Base-by-base conservation (phyloP, 2,888 invertebrate genomes). In the Scaptomyza caliginosa region DNA sequence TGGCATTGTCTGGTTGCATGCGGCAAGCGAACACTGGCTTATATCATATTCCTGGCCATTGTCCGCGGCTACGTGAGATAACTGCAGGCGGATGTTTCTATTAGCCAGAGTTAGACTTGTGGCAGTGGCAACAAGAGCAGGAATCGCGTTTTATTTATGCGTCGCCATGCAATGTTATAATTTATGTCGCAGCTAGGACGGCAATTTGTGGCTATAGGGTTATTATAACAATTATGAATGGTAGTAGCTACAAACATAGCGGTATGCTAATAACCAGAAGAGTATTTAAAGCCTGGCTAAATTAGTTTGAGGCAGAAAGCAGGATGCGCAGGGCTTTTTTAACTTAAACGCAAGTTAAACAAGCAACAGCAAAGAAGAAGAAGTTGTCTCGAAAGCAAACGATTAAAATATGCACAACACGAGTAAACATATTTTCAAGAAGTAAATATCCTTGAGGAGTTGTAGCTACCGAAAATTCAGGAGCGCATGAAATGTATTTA, bases 351-450 rank as follows among this genome's bases (percentile, higher is more conserved):
- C 55, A 84, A 77, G 65, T 81, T 78, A 81, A 84, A 81, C 81
- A 79, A 67, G 73, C 59, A 48, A 30, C 49, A 46, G 13, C 54
- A 57, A 51, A 26, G 4, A 19, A 17, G 7, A 26, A 7, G 80
- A 69, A 65, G 64, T 72, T 72, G 77, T 75, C 80, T 34, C 34
- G 16, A 88, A 87, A 89, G 85, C 77, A 89, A 89, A 88, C 89
- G 90, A 89, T 89, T 89, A 89, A 89, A 89, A 89, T 89, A 89
- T 89, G 90, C 89, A 89, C 90, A 90, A 90, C 90, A 90, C 83
- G 87, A 90, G 89, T 89, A 90, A 89, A 89, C 89, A 89, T 84
- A 89, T 90, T 88, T 88, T 89, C 78, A 88, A 88, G 90, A 77
- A 89, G 89, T 80, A 89, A 89, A 89, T 89, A 89, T 89, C 90